Evolutionary conservation across 92 coral and sea anemone species (phyloP).

Genomic region (Metridium senile): DNA sequence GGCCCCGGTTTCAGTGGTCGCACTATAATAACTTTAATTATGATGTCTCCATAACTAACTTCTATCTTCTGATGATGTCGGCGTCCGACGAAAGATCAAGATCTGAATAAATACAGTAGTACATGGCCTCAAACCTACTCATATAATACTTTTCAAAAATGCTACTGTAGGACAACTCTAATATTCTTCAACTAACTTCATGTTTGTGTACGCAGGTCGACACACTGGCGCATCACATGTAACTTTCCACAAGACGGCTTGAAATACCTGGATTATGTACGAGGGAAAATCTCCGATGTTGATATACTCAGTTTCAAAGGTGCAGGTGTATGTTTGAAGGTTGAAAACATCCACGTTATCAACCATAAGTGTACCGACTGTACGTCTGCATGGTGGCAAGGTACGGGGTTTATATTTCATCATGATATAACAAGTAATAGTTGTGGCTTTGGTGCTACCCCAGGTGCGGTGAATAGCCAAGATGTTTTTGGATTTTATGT

Average conservation of each 20-base stretch:
- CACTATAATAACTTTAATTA: too few relatives aligned
- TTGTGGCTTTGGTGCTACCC: slow-evolving; percentile 29
- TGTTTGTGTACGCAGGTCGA: background rate
- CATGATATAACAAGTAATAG: slow-evolving; percentile 10
- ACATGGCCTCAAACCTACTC: too few relatives aligned
- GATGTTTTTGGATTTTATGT: slow-evolving; percentile 48
- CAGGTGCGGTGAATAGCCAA: slow-evolving; percentile 25
- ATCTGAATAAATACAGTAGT: too few relatives aligned
- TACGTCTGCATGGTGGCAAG: slow-evolving; percentile 51
- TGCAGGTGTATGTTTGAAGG: slow-evolving; percentile 26
- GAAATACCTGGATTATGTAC: slow-evolving; percentile 13
- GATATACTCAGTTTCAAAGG: background rate
- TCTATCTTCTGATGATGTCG: too few relatives aligned
- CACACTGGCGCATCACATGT: slow-evolving; percentile 30
- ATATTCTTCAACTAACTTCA: slow-evolving; percentile 50
- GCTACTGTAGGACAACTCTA: slow-evolving; percentile 38
- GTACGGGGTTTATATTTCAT: slow-evolving; percentile 14
- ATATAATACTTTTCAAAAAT: background rate
- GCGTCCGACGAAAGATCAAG: too few relatives aligned
- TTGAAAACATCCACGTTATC: slow-evolving; percentile 60
- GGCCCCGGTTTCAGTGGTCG: too few relatives aligned
- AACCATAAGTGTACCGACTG: slow-evolving; percentile 36
- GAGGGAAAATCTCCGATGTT: slow-evolving; percentile 9
- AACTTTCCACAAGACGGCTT: background rate
- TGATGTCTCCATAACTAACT: too few relatives aligned